Evolutionary conservation across 2,888 invertebrate species (phyloP), one percentile per base, ranked within the genome.

Genomic region (Gymnosoma rotundatum): DNA sequence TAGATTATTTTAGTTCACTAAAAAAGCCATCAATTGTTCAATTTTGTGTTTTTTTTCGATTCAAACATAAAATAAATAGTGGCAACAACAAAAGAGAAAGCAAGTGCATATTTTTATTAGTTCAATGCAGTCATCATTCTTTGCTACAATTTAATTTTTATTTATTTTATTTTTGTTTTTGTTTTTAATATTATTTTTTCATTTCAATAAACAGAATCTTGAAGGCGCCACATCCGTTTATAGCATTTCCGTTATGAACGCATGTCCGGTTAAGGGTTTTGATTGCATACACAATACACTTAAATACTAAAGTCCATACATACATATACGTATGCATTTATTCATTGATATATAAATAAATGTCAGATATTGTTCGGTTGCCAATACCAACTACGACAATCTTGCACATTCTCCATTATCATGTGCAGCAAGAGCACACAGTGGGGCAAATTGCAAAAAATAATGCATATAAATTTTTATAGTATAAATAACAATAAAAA

Each of bases 161-260:
- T 45, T 61, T 12, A 10, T 4, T 21, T 60, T 18, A 10, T 1
- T 1, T n/a, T 64, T 14, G 42, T 60, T 25, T 25, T 25, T n/a
- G n/a, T n/a, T n/a, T 6, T 56, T 64, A 9, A 42, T 42, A 6
- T 73, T 61, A n/a, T 69, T 54, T 56, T 80, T 74, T 61, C 18
- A 67, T 56, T 70, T 81, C 70, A 76, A 74, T 66, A 78, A 84
- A 74, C 69, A 81, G 61, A 76, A 42, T 84, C 84, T 84, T 81
- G 42, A 84, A 84, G 84, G 84, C 84, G 81, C 84, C 84, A 84
- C 81, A 84, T 84, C 81, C 84, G 81, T 70, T 74, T 84, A 54
- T 60, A 81, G 78, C 74, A 84, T 70, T 74, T 84, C 84, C 84
- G 84, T 70, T 81, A 70, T 81, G 81, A 84, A 84, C 81, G 84